Evolutionary conservation across 2,888 invertebrate species (phyloP).

Genomic region (Corbicula japonica): DNA sequence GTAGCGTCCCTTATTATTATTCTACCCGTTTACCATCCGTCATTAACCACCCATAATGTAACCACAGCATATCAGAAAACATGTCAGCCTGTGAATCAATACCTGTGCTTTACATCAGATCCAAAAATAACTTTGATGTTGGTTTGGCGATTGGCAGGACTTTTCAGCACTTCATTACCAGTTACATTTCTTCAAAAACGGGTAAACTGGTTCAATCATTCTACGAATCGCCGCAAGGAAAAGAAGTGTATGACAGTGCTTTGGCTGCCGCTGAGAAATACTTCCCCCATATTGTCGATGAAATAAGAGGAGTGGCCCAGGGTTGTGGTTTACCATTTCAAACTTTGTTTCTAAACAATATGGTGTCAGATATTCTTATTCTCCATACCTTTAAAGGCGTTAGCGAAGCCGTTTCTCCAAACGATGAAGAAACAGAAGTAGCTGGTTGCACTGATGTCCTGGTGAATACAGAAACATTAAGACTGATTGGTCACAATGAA

Average conservation of each 20-base stretch:
- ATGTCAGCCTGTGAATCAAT: constrained; percentile 20
- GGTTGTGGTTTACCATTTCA: constrained; percentile 69
- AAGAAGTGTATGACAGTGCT: constrained; percentile 49
- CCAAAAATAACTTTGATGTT: constrained; percentile 60
- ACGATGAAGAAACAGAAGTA: neutral
- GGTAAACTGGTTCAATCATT: constrained; percentile 34
- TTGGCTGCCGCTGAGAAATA: constrained; percentile 53
- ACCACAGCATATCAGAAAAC: no score
- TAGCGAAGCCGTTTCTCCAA: neutral
- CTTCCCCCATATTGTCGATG: constrained; percentile 69
- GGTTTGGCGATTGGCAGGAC: constrained; percentile 65
- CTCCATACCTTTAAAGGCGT: constrained; percentile 5
- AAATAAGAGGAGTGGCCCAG: constrained; percentile 74
- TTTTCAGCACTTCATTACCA: constrained; percentile 38
- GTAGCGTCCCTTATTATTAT: no score
- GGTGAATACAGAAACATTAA: constrained; percentile 52
- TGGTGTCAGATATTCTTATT: constrained; percentile 65
- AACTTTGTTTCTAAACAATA: constrained; percentile 64
- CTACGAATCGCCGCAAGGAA: constrained; percentile 51
- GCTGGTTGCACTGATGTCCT: constrained; percentile 71
- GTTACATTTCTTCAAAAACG: neutral
- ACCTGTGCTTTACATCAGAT: constrained; percentile 40
- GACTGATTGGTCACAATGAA: constrained; percentile 67
- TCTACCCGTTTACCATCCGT: no score
- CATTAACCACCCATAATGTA: no score